phyloP scores from a whole-genome alignment of 2,113 vertebrate genomes.

The Falco punctatus region DNA sequence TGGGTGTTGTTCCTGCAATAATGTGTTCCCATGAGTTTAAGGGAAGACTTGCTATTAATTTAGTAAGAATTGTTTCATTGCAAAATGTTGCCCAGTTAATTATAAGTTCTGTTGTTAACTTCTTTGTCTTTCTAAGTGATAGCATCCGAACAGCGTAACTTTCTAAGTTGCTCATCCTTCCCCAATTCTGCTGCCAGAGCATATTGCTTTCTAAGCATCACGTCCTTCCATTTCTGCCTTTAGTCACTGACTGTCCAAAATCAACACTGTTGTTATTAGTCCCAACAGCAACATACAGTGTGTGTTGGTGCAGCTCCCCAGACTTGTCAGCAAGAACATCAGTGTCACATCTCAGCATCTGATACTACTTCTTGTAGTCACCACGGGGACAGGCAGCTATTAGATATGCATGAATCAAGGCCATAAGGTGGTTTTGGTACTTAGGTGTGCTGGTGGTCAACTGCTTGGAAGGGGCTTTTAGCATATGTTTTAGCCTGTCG shows the following conservation, averaged over 20 bases:
- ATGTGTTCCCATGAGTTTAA: not conserved
- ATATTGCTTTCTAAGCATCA: not conserved
- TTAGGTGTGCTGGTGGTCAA: not conserved
- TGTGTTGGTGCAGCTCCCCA: not conserved
- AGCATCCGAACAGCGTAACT: not conserved
- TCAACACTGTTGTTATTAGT: not conserved
- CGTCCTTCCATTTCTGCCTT: not conserved
- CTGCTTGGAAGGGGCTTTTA: not conserved
- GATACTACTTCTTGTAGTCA: not conserved
- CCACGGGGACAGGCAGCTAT: not conserved
- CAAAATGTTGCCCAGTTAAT: not conserved
- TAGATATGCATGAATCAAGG: not conserved
- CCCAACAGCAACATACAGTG: not conserved
- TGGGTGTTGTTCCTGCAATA: not conserved
- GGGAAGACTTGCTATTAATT: not conserved
- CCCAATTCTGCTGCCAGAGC: not conserved
- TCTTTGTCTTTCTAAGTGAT: not conserved
- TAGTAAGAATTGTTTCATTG: not conserved
- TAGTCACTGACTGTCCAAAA: not conserved
- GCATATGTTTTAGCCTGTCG: not conserved
- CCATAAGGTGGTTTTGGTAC: not conserved
- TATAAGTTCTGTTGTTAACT: not conserved
- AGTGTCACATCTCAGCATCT: not conserved
- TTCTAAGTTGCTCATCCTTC: not conserved
- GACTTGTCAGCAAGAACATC: not conserved